Evolutionary conservation across 92 coral and sea anemone species (phyloP), one percentile per base, ranked within the genome.

Genomic region (Bergia sp.): DNA sequence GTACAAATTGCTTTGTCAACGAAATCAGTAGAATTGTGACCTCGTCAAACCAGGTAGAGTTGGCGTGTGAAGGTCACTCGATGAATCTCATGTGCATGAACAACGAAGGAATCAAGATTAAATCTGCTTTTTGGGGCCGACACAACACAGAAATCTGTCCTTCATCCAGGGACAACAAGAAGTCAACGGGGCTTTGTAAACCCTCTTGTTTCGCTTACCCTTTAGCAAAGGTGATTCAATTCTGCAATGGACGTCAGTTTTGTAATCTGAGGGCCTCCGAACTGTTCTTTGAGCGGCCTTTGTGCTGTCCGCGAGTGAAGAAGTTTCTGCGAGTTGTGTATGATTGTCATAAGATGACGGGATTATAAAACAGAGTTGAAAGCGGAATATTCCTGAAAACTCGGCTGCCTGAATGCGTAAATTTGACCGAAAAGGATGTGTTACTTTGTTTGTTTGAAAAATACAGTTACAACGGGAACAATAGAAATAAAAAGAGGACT

Each of bases 111-210:
- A 90, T 90, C 39, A 67, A 53, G 37, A 75, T 90, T 2, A 67
- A 47, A 50, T 85, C 92, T 18, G 92, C 92, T 3, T 90, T 90
- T 41, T 90, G 92, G 92, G 92, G 92, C 10, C 89, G 92, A 2
- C 74, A 90, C 37, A 85, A 90, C 65, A 71, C 89, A 5, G 72
- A 58, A 15, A 90, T 71, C 8, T 90, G 92, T 41, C 80, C 89
- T 43, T n/a, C 72, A 4, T 37, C 53, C 29, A 29, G 29, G 37
- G 73, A 38, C 49, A 10, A 66, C 72, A 45, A 37, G 66, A 90
- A 85, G 71, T 84, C 89, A 29, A 39, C 81, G 13, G 81, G 81
- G 7, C 89, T 85, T 7, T 90, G 92, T 37, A 90, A 88, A 37
- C 92, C 92, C 10, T 85, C 47, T 29, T 90, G 92, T 66, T 29